Evolutionary conservation across 2,888 invertebrate species (phyloP).

Genomic region (Pecten maximus): DNA sequence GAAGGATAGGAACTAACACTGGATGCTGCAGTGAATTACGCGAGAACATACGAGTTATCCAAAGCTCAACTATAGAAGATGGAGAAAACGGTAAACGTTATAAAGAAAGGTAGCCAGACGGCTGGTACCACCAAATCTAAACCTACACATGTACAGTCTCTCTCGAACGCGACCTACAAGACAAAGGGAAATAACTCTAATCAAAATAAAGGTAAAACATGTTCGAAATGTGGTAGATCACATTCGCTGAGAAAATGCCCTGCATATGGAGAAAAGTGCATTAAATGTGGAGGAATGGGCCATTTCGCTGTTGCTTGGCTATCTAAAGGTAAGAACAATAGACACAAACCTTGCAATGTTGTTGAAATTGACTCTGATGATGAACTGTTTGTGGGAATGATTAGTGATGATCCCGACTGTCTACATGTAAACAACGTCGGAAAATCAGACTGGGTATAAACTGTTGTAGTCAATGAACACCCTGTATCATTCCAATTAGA

Average conservation of each 20-base stretch:
- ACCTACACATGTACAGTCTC: not conserved
- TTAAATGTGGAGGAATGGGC: conserved; percentile 55
- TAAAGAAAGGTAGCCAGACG: not conserved
- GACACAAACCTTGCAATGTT: no score
- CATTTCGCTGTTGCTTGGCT: no score
- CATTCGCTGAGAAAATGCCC: not conserved
- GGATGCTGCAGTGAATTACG: conserved; percentile 36
- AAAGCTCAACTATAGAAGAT: conserved; percentile 4
- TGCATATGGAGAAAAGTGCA: not conserved
- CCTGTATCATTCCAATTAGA: no score
- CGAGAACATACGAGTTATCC: conserved; percentile 36
- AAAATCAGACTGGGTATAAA: no score
- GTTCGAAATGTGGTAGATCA: not conserved
- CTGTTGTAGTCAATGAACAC: no score
- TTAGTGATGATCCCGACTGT: no score
- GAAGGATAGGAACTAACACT: conserved; percentile 41
- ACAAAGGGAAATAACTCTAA: not conserved
- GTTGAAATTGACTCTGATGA: no score
- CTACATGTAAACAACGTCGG: no score
- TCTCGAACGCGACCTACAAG: not conserved
- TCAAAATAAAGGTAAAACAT: not conserved
- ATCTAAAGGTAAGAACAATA: no score
- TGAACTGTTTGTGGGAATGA: no score
- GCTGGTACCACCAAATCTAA: no score
- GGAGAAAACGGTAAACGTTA: not conserved